Evolutionary conservation across 23 tunicate genomes (phyloP).

Genomic region (Halocynthia roretzi): DNA sequence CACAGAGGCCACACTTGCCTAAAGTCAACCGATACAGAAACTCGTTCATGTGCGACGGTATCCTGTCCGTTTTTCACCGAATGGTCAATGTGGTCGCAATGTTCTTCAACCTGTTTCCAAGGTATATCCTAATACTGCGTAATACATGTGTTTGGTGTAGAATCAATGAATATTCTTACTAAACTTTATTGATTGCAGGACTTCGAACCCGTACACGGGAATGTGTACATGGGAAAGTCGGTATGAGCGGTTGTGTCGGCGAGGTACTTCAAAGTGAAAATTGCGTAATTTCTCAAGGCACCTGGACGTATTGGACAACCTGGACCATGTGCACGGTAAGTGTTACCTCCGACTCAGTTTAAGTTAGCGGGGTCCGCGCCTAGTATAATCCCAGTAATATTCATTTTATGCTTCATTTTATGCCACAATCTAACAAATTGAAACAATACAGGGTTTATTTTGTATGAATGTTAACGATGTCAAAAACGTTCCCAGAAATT

Average conservation of each 20-base stretch:
- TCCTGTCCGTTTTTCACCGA: constrained; percentile 70
- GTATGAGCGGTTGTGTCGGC: constrained; percentile 33
- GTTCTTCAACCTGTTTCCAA: constrained; percentile 79
- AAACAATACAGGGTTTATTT: too few relatives aligned
- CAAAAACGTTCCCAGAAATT: too few relatives aligned
- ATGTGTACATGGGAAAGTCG: constrained; percentile 34
- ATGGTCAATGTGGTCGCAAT: constrained; percentile 76
- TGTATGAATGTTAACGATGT: too few relatives aligned
- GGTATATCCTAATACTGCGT: constrained; percentile 24
- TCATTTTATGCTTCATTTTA: too few relatives aligned
- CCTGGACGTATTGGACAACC: constrained; percentile 25
- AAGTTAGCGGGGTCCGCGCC: too few relatives aligned
- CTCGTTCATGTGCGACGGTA: constrained; percentile 20
- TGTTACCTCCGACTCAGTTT: background rate
- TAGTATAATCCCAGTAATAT: too few relatives aligned
- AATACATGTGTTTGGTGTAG: background rate
- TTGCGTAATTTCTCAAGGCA: constrained; percentile 26
- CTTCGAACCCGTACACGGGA: constrained; percentile 11
- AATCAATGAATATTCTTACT: too few relatives aligned
- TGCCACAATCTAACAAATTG: too few relatives aligned
- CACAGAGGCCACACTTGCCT: constrained; percentile 52
- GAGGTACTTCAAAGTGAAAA: constrained; percentile 8
- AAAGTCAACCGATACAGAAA: constrained; percentile 19
- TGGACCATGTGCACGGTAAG: constrained; percentile 36
- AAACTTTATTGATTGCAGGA: too few relatives aligned